Conservation (phyloP, 2,113 vertebrate species). For the Ifrita kowaldi region DNA sequence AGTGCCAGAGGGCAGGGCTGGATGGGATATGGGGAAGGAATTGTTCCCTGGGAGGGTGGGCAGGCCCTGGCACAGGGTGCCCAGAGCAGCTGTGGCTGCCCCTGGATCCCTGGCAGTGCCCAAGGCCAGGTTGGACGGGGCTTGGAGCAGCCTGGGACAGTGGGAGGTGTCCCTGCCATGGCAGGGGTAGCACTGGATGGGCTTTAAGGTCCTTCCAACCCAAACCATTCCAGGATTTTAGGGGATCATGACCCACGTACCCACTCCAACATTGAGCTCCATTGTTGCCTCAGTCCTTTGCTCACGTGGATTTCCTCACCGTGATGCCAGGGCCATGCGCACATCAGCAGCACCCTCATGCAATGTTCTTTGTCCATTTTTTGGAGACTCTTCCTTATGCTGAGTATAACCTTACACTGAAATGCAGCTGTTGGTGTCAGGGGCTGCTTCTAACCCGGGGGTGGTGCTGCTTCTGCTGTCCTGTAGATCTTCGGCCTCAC, state of each 20-base stretch:
- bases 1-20: accelerated
- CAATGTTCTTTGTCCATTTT: neutral
- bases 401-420: accelerated
- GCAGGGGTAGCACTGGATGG: neutral
- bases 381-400: neutral
- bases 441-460: neutral
- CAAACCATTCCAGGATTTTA: neutral
- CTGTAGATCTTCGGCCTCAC: neutral
- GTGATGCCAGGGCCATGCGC: accelerated
- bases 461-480: neutral
- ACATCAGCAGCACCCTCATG: neutral
- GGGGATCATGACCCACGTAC: accelerated
- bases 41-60: neutral
- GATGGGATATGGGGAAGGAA: neutral
- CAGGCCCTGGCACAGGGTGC: neutral
- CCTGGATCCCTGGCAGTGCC: neutral
- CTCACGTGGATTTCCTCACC: neutral
- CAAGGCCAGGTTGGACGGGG: neutral
- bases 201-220: neutral
- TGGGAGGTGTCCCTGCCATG: neutral
- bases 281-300: neutral
- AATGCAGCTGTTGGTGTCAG: neutral
- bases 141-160: neutral
- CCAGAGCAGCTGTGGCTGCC: neutral
- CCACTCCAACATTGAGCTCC: accelerated